Percentiles rank a stretch among this genome's conserved stretches.
phyloP scores from a whole-genome alignment of 2,888 invertebrate species.

The Orthosia cruda region DNA sequence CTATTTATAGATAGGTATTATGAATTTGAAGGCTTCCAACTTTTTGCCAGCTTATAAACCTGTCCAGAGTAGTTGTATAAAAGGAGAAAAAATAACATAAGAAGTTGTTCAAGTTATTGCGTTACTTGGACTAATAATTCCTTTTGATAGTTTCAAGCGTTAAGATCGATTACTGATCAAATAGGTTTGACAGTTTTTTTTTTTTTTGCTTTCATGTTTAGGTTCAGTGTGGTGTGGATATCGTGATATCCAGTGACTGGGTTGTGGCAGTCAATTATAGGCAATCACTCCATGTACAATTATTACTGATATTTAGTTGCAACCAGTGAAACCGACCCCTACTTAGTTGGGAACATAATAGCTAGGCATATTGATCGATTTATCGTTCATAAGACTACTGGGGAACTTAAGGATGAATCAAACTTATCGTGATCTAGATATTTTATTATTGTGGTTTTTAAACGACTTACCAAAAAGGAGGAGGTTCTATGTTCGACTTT shows the following conservation, averaged over 20 bases:
- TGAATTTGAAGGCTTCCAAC: constrained; percentile 42
- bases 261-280: no score
- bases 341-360: no score
- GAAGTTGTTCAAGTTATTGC: constrained; percentile 34
- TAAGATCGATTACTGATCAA: constrained; percentile 4
- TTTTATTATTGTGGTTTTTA: no score
- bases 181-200: constrained; percentile 1
- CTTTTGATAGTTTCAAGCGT: background rate
- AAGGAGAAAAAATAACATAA: constrained; percentile 32
- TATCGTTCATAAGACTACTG: background rate
- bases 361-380: no score
- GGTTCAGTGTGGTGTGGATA: no score
- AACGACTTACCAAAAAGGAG: no score
- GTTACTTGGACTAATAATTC: constrained; percentile 26
- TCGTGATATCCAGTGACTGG: no score
- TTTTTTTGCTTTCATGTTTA: no score
- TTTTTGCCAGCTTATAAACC: constrained; percentile 37
- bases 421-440: background rate
- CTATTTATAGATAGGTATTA: background rate
- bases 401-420: background rate
- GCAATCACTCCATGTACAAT: no score
- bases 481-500: no score
- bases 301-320: no score
- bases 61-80: constrained; percentile 22
- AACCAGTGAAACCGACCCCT: no score